phyloP scores from a whole-genome alignment of 2,797 vertebrate genomes.

The Microctenopoma stevenorrisi region DNA sequence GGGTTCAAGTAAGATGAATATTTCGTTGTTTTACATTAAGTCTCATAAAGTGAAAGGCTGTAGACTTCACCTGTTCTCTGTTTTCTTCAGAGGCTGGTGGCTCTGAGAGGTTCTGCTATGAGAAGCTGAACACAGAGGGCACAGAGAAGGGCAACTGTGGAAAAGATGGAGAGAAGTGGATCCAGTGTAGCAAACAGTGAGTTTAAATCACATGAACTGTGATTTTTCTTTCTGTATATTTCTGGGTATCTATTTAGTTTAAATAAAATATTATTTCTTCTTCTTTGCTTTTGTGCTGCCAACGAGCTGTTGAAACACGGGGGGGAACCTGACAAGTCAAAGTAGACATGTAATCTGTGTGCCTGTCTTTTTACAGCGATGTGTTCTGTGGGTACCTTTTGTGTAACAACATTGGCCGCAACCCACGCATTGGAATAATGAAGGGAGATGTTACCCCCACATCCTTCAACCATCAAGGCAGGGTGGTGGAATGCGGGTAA shows the following conservation, averaged over 20 bases:
- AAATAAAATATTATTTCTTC: too few relatives aligned
- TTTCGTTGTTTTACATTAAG: conserved; percentile 3
- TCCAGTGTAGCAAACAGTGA: conserved; percentile 99
- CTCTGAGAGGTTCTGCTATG: conserved; percentile 98
- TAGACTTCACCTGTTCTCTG: conserved; percentile 20
- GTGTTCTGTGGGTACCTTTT: conserved; percentile 98
- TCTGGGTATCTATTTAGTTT: background rate
- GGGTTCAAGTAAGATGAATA: conserved; percentile 91
- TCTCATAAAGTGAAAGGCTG: background rate
- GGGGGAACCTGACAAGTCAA: background rate
- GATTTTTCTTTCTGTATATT: background rate
- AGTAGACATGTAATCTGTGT: conserved; percentile 20
- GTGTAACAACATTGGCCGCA: conserved; percentile 91
- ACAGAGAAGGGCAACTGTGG: conserved; percentile 98
- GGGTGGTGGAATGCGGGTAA: conserved; percentile 97
- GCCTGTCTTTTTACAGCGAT: conserved; percentile 83
- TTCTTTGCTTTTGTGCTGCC: too few relatives aligned
- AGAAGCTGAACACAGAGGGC: conserved; percentile 98
- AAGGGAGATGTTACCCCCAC: conserved; percentile 95
- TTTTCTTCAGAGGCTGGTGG: conserved; percentile 87
- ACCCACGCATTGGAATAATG: conserved; percentile 92
- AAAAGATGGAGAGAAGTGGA: conserved; percentile 92
- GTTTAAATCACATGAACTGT: conserved; percentile 48
- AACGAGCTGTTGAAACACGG: background rate
- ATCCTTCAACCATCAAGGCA: conserved; percentile 95